Evolutionary conservation across 2,797 vertebrate species (phyloP).

Genomic region (Coccyzus lansbergi): DNA sequence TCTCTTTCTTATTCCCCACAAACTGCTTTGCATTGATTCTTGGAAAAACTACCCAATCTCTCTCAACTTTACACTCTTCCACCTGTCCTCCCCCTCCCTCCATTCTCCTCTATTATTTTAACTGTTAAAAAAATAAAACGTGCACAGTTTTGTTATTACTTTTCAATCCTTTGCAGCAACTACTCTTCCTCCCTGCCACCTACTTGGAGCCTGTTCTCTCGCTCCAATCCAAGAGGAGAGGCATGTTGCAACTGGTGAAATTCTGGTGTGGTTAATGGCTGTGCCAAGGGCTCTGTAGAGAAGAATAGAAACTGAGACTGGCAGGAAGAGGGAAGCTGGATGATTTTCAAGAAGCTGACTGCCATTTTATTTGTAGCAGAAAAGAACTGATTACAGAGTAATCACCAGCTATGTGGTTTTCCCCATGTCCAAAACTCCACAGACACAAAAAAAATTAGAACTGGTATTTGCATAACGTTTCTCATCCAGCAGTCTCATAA

Average conservation of each 20-base stretch:
- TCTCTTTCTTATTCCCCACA: background rate
- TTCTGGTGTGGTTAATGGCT: constrained; percentile 23
- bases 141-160: background rate
- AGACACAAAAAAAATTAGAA: background rate
- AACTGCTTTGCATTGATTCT: background rate
- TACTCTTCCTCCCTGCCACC: background rate
- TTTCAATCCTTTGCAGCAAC: background rate
- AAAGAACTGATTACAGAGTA: constrained; percentile 23
- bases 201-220: background rate
- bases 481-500: background rate
- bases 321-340: constrained; percentile 62
- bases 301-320: constrained; percentile 42
- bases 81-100: background rate
- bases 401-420: background rate
- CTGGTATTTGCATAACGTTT: background rate
- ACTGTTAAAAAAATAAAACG: background rate
- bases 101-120: background rate
- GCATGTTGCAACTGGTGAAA: constrained; percentile 53
- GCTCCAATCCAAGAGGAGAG: background rate
- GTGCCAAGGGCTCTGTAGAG: constrained; percentile 23
- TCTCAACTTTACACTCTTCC: background rate
- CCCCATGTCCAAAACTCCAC: background rate
- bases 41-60: background rate
- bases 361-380: constrained; percentile 1
- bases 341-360: constrained; percentile 54